A percentile compares a stretch with the other conserved stretches of the same genome.
These are phyloP conservation scores for Cerceris ruficornis DNA, from an alignment of 2,888 invertebrate species.

Conservation along the genomic window DNA sequence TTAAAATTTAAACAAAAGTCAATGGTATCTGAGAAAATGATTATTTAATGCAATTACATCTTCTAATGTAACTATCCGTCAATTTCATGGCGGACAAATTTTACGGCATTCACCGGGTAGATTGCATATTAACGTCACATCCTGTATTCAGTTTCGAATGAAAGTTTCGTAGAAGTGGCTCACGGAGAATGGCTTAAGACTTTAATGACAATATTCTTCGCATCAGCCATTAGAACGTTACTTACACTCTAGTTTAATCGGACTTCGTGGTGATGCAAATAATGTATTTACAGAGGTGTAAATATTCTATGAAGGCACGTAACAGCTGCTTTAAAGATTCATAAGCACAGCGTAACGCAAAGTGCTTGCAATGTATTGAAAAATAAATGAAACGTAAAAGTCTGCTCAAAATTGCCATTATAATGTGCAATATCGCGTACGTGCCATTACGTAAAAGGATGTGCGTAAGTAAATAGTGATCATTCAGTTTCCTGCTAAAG, in stretches of 20 bases:
- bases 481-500: too few species aligned
- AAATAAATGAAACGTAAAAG: conserved; percentile 12
- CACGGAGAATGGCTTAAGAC: not conserved
- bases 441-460: not conserved
- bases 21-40: too few species aligned
- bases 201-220: not conserved
- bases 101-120: too few species aligned
- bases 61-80: too few species aligned
- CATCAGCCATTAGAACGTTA: conserved; percentile 37
- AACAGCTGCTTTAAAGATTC: conserved; percentile 42
- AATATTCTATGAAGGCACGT: conserved; percentile 22
- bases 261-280: not conserved
- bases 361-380: conserved; percentile 16
- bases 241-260: conserved; percentile 29
- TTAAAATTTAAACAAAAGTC: too few species aligned
- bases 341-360: conserved; percentile 8
- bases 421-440: not conserved
- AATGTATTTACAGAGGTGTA: conserved; percentile 20
- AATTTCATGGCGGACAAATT: too few species aligned
- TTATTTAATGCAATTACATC: too few species aligned
- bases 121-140: not conserved
- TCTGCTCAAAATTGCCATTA: not conserved
- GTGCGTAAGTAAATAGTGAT: too few species aligned
- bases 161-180: not conserved
- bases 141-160: not conserved